phyloP scores from a whole-genome alignment of 1,140 invertebrate genomes.

The Heliconius congener region DNA sequence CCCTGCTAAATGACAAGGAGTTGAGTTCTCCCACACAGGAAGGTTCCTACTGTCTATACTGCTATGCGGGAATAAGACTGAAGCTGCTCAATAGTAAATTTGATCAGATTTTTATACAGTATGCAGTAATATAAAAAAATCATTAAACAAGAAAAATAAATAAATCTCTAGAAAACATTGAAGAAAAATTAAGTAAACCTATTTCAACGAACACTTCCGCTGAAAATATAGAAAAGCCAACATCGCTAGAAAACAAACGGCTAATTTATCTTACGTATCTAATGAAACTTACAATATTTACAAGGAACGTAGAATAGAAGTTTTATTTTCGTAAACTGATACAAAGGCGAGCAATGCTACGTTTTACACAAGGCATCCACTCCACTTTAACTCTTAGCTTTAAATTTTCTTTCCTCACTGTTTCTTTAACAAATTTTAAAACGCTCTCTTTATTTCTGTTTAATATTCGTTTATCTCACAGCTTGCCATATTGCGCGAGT shows the following conservation, averaged over 20 bases:
- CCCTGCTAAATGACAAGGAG: no score
- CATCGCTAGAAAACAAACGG: not conserved
- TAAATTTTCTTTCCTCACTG: constrained; percentile 33
- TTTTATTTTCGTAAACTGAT: constrained; percentile 17
- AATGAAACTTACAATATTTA: constrained; percentile 16
- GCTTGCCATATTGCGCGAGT: constrained; percentile 31
- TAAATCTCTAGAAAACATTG: not conserved
- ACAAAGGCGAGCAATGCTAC: constrained; percentile 18
- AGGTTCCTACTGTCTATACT: not conserved
- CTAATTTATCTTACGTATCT: constrained; percentile 20
- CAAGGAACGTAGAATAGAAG: not conserved
- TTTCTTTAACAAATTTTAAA: constrained; percentile 39
- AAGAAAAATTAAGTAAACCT: not conserved
- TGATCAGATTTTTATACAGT: not conserved
- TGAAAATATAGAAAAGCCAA: not conserved
- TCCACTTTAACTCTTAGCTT: constrained; percentile 30
- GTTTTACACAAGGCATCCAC: constrained; percentile 26
- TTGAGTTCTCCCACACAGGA: no score
- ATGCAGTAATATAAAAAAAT: not conserved
- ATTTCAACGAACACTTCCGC: not conserved
- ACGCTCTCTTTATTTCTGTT: constrained; percentile 34
- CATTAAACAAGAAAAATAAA: not conserved
- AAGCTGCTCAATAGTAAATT: not conserved
- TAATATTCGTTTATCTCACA: constrained; percentile 39
- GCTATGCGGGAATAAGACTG: not conserved